Evolutionary conservation across 2,888 invertebrate species (phyloP).

Genomic region (Netelia virgata): DNA sequence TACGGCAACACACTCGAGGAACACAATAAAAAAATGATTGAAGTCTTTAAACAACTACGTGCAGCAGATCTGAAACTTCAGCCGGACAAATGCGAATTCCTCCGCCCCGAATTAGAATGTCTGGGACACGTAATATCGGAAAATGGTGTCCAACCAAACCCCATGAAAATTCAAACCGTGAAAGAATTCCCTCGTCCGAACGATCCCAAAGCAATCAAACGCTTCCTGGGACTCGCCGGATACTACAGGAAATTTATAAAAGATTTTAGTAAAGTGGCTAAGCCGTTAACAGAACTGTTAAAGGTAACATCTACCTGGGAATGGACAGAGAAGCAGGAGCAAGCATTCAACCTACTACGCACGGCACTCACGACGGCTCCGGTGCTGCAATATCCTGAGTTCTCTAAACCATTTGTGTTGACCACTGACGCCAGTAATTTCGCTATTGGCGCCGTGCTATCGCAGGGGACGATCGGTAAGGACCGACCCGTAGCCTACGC

Average conservation of each 20-base stretch:
- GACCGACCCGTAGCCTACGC: conserved; percentile 48
- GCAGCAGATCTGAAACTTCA: too few species aligned
- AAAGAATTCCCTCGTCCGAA: neutral
- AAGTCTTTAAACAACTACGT: too few species aligned
- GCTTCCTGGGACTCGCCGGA: neutral
- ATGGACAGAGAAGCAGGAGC: conserved; percentile 14
- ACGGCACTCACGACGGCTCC: conserved; percentile 23
- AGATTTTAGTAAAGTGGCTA: neutral
- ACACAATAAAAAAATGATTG: too few species aligned
- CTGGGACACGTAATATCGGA: neutral
- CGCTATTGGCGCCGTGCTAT: conserved; percentile 49
- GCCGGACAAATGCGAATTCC: conserved; percentile 22
- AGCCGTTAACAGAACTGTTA: neutral
- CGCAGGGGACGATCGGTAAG: conserved; percentile 44
- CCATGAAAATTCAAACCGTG: neutral
- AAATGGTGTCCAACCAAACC: neutral
- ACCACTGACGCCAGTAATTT: conserved; percentile 50
- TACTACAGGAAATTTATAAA: conserved; percentile 5
- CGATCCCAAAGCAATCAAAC: neutral
- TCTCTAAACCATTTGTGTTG: conserved; percentile 19
- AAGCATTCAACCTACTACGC: conserved; percentile 30
- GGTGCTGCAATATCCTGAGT: conserved; percentile 53
- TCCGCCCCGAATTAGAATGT: too few species aligned
- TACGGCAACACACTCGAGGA: too few species aligned
- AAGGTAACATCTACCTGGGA: neutral